Base-by-base conservation (phyloP, 1,140 invertebrate species). In the Drosophila littoralis region DNA sequence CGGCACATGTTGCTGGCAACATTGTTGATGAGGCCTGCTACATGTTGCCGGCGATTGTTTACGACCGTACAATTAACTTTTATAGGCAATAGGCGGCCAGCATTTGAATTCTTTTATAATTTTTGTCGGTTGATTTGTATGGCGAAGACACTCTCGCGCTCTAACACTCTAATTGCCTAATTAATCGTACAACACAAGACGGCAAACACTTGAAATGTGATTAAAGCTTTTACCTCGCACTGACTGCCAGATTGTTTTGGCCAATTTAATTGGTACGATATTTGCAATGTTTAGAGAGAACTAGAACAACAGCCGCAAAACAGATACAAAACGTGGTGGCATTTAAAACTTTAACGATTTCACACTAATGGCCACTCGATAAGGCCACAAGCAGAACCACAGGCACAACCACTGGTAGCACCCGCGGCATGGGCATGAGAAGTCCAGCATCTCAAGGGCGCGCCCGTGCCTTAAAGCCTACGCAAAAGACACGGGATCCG, bases 321-420 rank as follows among this genome's bases (percentile, higher is more conserved):
- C 50, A 69, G 60, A 74, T 75, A 64, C 45, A 66, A 54, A 83
- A 82, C 80, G 83, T 79, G 83, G 76, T 88, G 84, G 83, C 83
- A 86, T 86, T 86, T 88, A 79, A 83, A 77, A 75, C 68, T 71
- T 85, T 83, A 88, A 86, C 83, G 79, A 86, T 86, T 79, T 81
- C 83, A 61, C 83, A 86, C 84, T 86, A 86, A 86, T 86, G 83
- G 78, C 76, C 76, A 77, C 46, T 50, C 77, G 84, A 86, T 88
- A 89, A 85, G 79, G 51, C 67, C 60, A 50, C 38, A 50, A 68
- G 40, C 78, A 60, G 51, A 67, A 42, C 50, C 61, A 38, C 15
- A 68, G 33, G 35, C 60, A 45, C 55, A 13, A 45, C 51, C 51
- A 61, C 22, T 15, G 9, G 51, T 28, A 50, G 48, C 48, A 50